Percentiles rank a stretch among this genome's conserved stretches.
Evolutionary conservation across 2,113 vertebrate genomes (phyloP).

Genomic region (Epinephelus fuscoguttatus): DNA sequence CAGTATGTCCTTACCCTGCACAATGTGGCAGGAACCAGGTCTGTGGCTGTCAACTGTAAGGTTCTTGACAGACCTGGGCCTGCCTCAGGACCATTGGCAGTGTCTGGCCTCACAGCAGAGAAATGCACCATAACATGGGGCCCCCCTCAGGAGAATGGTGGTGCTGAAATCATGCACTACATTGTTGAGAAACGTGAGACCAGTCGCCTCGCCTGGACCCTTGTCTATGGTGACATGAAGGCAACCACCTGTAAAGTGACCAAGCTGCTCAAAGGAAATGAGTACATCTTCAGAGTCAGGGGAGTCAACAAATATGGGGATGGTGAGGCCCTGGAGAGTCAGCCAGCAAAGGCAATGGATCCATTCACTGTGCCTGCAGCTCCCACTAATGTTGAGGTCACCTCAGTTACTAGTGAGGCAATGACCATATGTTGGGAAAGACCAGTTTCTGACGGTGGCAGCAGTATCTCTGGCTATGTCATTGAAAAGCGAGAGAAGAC

Average conservation of each 20-base stretch:
- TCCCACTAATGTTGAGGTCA: constrained; percentile 94
- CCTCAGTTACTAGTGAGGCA: constrained; percentile 92
- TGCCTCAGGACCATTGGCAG: constrained; percentile 92
- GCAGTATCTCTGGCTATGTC: constrained; percentile 93
- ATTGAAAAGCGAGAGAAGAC: constrained; percentile 97
- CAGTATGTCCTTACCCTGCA: constrained; percentile 95
- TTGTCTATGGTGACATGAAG: constrained; percentile 93
- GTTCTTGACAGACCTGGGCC: constrained; percentile 97
- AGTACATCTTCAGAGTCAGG: constrained; percentile 97
- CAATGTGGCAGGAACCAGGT: constrained; percentile 95
- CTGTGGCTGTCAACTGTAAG: constrained; percentile 94
- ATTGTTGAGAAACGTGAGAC: constrained; percentile 98
- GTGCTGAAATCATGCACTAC: constrained; percentile 95
- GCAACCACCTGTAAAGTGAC: constrained; percentile 97
- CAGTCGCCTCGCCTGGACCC: constrained; percentile 95
- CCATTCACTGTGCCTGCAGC: constrained; percentile 93
- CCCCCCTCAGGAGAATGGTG: constrained; percentile 96
- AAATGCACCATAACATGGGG: constrained; percentile 96
- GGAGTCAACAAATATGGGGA: constrained; percentile 97
- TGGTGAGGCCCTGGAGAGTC: constrained; percentile 94
- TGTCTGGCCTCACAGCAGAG: constrained; percentile 92
- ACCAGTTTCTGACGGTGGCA: constrained; percentile 95
- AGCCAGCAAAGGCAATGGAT: constrained; percentile 91
- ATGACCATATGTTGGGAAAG: constrained; percentile 99
- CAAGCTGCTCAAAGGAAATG: constrained; percentile 96